A percentile compares a stretch with the other conserved stretches of the same genome.
Evolutionary conservation across 2,888 invertebrate species (phyloP).

Genomic region (Notocelia uddmanniana): DNA sequence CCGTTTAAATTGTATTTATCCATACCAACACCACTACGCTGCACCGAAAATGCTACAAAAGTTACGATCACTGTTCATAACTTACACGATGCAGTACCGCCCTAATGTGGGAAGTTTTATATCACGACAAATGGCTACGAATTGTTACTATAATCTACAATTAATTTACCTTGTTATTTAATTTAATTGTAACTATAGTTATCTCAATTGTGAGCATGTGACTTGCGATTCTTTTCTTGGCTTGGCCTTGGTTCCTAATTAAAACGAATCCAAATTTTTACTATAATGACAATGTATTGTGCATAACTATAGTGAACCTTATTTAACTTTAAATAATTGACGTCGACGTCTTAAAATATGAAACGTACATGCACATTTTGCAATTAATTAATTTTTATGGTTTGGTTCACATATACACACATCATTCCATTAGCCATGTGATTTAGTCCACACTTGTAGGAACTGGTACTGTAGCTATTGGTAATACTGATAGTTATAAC

Average conservation of each 20-base stretch:
- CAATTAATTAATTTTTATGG: conserved; percentile 10
- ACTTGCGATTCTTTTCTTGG: not conserved
- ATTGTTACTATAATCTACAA: not conserved
- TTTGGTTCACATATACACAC: not conserved
- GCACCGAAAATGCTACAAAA: no score
- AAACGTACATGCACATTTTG: not conserved
- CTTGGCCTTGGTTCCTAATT: not conserved
- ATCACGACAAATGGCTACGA: not conserved
- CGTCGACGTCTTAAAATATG: not conserved
- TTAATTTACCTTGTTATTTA: not conserved
- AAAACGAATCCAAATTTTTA: not conserved
- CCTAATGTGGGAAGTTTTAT: not conserved
- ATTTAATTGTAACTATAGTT: not conserved
- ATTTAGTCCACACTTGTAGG: not conserved
- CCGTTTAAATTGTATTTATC: no score
- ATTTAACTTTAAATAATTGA: conserved; percentile 27
- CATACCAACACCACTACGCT: no score
- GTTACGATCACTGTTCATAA: no score
- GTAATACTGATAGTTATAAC: no score
- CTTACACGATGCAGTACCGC: not conserved
- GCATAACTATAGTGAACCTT: not conserved
- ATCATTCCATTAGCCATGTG: conserved; percentile 5
- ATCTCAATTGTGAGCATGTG: no score
- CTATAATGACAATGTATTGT: not conserved
- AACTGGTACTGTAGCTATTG: not conserved